These are phyloP conservation scores for Sinocyclocheilus anophthalmus DNA, from an alignment of 2,113 vertebrate species.

Conservation along the genomic window DNA sequence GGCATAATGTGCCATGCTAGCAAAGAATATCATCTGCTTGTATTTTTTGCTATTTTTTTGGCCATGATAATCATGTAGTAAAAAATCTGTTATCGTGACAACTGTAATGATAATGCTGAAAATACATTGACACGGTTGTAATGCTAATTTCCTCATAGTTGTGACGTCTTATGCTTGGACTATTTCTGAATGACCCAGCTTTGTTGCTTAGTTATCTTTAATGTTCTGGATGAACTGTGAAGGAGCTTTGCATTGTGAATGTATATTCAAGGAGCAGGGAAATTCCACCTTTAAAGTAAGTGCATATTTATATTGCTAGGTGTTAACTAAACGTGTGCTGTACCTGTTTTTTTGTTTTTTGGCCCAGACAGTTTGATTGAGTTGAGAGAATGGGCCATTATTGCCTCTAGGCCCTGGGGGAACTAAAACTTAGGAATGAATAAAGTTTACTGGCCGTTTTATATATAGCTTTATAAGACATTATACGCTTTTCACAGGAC, in stretches of 20 bases:
- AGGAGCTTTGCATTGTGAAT: not conserved
- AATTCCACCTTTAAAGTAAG: constrained; percentile 8
- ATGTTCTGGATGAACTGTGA: not conserved
- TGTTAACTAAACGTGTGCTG: not conserved
- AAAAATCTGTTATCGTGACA: no score
- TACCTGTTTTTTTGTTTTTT: not conserved
- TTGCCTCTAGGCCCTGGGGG: not conserved
- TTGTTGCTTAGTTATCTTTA: not conserved
- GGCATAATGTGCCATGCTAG: no score
- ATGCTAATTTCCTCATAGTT: no score
- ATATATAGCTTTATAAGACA: not conserved
- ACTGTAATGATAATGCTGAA: no score
- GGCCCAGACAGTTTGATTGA: not conserved
- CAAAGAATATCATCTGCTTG: no score
- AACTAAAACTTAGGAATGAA: constrained; percentile 6
- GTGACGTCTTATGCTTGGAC: no score
- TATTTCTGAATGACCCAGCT: not conserved
- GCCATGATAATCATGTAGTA: no score
- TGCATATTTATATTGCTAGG: not conserved
- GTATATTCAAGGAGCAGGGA: not conserved
- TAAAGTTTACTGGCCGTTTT: constrained; percentile 21
- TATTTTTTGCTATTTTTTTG: no score
- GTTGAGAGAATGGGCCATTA: not conserved
- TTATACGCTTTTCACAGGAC: constrained; percentile 13
- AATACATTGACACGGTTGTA: no score